Evolutionary conservation across 92 coral and sea anemone species (phyloP), one percentile per base, ranked within the genome.

Genomic region (Pocillopora meandrina): DNA sequence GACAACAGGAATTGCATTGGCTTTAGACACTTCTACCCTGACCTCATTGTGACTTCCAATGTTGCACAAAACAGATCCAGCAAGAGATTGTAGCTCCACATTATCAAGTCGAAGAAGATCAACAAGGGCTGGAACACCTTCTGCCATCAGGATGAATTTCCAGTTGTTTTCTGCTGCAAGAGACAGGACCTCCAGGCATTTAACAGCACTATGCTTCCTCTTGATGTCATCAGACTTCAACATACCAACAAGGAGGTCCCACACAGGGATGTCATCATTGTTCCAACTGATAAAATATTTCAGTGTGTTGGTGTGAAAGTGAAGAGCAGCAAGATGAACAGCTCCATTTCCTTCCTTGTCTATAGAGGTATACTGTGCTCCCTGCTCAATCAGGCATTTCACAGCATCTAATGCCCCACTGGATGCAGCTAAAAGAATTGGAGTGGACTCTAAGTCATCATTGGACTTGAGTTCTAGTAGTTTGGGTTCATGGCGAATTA

Each of bases 371-470:
- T 88, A 84, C 17, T 76, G 84, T 35, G 95, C 98, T 55, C 91
- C 90, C 57, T 83, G 87, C 13, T 87, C 93, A 77, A 96, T 95
- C 59, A 96, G 92, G 16, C 94, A 89, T 79, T 89, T 90, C 56
- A 96, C 94, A 52, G 95, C 93, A 82, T 97, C 98, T 0, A 94
- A 83, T 7, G 96, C 99, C 19, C 99, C 99, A 89, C 99, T 97
- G 62, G 98, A 94, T 6, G 97, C 95, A 49, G 99, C 96, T 67
- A 97, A 80, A 35, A 97, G 95, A 71, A 97, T 82, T n/a, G 99
- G 99, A 10, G 98, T 94, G 1, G 98, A 95, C 69, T 85, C 76
- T 52, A 79, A 77, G 2, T 87, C 88, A 92, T 92, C 94, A 15
- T 77, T 80, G 12, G 99, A 90, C 74, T 87, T 90, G 42, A 94